Evolutionary conservation across 2,888 invertebrate species (phyloP), one percentile per base, ranked within the genome.

Genomic region (Agrilus biguttatus): DNA sequence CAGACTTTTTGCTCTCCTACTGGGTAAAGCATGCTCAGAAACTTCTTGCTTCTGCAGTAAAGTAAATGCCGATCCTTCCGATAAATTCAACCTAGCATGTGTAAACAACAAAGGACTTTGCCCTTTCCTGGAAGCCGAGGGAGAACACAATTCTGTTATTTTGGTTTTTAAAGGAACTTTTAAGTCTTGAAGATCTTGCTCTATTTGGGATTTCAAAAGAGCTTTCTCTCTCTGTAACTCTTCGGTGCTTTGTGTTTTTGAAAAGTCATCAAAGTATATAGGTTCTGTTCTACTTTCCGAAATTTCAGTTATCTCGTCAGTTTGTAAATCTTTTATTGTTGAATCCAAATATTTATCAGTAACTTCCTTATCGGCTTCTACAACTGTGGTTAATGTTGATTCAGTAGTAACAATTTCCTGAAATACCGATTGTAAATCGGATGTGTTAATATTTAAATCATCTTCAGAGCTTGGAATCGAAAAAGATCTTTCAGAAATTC

Each of bases 41-140:
- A 84, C 82, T 55, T 80, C 80, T 62, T 87, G 84, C 38, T 84
- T 76, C 59, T 85, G 82, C 33, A 86, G 61, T 1, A 83, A 68
- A 2, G 77, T 77, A 54, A 83, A 79, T 6, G 80, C 83, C 12
- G 88, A 87, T 0, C 88, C 88, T 67, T 89, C 88, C 0, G 88
- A 88, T 4, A 88, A 68, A 57, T 88, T 88, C 6, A 88, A 67
- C 44, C 85, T 71, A 13, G 83, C 83, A 55, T 84, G 80, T 5
- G 86, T 84, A 63, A 87, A 88, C 0, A 87, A 62, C 49, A 85
- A 75, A 0, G 86, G 83, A 21, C 82, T 83, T 46, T 83, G 82
- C 1, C 85, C 84, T 44, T 79, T 72, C 14, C 82, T 74, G 49
- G 78, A 59, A 0, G 71, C 65, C 55, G 81, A 72, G 1, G 84